Base-by-base conservation (phyloP, 2,797 vertebrate species). In the Clarias platycephalus region DNA sequence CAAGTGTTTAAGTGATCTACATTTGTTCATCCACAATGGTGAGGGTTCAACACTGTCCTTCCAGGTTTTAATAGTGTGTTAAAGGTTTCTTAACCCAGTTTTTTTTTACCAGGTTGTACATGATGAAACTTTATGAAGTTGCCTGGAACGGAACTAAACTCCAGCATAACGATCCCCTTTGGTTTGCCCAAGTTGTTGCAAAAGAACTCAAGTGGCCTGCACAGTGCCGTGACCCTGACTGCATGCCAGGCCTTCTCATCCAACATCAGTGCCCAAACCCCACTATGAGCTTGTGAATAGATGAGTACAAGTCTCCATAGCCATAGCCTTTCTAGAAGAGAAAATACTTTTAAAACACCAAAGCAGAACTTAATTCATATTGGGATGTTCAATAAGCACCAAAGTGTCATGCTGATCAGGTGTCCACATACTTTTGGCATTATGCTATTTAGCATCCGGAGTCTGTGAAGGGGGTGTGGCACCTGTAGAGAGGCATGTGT, bases 401-500 rank as follows among this genome's bases (percentile, higher is more conserved):
- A 16, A 13, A 60, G 12, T 62, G 55, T 3, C 7, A 58, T 15
- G 49, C 24, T 26, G 15, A 16, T 44, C 60, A 79, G 3, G 31
- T 60, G 22, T 37, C 74, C 28, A 76, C 53, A 58, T 34, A 34
- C 55, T 12, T 76, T 60, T 60, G 12, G n/a, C 15, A 44, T 66
- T 64, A 66, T 18, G 28, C 40, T 66, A 28, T 64, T 49, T 78
- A 1, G 24, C 22, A 49, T 22, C 37, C 66, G 3, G 28, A 53
- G 58, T 28, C 4, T 71, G 40, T 60, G 22, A 15, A 66, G 0
- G 6, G 1, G 34, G 20, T 79, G 24, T 64, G 40, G 84, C 90
- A 99, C 98, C 96, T 96, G 92, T 91, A 96, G 8, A 98, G 91
- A 34, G 98, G 97, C 68, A 92, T 78, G 24, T 96, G 93, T 0